phyloP scores from a whole-genome alignment of 2,113 vertebrate species.

The Trogon surrucura region DNA sequence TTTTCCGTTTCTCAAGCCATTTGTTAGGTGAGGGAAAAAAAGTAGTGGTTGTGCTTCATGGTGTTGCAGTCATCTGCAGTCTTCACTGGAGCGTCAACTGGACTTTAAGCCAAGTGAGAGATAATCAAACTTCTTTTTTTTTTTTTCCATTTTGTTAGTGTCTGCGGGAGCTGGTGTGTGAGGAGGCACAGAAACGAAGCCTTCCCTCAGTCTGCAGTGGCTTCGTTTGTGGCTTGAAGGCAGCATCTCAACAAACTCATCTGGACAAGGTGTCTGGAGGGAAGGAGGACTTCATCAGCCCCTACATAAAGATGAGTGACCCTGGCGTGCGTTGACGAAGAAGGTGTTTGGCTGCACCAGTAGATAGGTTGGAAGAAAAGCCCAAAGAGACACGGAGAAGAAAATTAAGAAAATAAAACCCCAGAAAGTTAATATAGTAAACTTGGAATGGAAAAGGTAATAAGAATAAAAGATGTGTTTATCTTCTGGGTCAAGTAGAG shows the following conservation, averaged over 20 bases:
- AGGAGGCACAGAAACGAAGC: background rate
- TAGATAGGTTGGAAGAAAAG: background rate
- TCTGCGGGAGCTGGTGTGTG: background rate
- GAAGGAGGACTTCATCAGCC: background rate
- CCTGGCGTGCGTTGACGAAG: background rate
- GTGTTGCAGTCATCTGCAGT: background rate
- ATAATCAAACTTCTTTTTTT: background rate
- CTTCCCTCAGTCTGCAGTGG: background rate
- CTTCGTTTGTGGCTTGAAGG: background rate
- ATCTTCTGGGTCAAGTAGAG: background rate
- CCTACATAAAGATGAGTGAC: background rate
- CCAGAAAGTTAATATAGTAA: background rate
- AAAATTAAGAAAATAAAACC: background rate
- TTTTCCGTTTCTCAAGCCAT: background rate
- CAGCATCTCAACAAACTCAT: background rate
- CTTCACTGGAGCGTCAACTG: background rate
- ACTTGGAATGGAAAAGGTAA: background rate
- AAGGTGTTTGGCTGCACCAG: background rate
- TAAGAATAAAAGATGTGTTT: background rate
- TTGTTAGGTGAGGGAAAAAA: background rate
- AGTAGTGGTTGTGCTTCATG: background rate
- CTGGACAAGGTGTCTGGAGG: background rate
- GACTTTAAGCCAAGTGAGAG: background rate
- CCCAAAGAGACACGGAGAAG: background rate
- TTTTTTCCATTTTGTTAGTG: background rate